phyloP scores from a whole-genome alignment of 2,888 invertebrate species.

The Patella depressa region DNA sequence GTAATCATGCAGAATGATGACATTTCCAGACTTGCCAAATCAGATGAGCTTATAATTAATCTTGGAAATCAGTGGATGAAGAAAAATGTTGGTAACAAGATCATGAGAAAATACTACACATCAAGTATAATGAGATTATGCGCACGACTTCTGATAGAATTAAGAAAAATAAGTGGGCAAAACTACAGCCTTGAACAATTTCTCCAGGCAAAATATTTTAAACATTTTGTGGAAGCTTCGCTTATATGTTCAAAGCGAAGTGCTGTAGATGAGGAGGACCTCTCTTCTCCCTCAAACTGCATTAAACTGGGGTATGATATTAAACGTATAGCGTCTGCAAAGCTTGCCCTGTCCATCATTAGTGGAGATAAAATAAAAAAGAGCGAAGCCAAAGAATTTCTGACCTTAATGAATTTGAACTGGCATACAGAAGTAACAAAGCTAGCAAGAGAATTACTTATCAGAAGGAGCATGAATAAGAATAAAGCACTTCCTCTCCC shows the following conservation, averaged over 20 bases:
- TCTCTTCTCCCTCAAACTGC: conserved; percentile 35
- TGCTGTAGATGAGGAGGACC: conserved; percentile 31
- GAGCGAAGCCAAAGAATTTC: conserved; percentile 35
- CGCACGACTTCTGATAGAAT: conserved; percentile 13
- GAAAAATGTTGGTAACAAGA: conserved; percentile 30
- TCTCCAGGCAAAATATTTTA: conserved; percentile 32
- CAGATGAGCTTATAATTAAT: conserved; percentile 28
- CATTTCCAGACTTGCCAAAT: conserved; percentile 25
- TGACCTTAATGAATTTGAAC: conserved; percentile 32
- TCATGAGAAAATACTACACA: conserved; percentile 37
- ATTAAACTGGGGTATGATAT: conserved; percentile 35
- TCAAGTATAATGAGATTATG: conserved; percentile 30
- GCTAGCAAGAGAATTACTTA: conserved; percentile 33
- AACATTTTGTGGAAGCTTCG: conserved; percentile 30
- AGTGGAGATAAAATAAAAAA: conserved; percentile 17
- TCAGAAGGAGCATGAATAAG: conserved; percentile 28
- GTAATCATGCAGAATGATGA: conserved; percentile 37
- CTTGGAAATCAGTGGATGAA: conserved; percentile 34
- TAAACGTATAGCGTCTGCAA: conserved; percentile 26
- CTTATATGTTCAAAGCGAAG: conserved; percentile 20
- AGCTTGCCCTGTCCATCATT: conserved; percentile 31
- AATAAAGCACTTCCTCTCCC: conserved; percentile 33
- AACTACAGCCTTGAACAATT: conserved; percentile 4
- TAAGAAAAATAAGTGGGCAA: not conserved
- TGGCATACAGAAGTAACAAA: conserved; percentile 35